A percentile compares a stretch with the other conserved stretches of the same genome.
Conservation (phyloP, 1,140 invertebrate species). For the Reticulitermes speratus region DNA sequence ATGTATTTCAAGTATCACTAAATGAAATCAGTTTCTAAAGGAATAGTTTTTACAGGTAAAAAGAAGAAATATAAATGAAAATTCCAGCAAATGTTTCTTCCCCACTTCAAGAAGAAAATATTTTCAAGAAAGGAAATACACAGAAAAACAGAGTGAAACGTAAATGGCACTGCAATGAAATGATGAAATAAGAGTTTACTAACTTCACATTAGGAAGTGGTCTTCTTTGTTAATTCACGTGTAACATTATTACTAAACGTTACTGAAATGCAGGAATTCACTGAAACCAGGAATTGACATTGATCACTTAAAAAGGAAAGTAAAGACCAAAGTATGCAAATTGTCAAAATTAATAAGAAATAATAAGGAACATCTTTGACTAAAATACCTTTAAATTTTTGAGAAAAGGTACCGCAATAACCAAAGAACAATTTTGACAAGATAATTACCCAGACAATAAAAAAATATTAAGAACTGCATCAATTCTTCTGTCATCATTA, state of each 20-base stretch:
- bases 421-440: background rate
- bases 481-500: background rate
- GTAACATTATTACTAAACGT: background rate
- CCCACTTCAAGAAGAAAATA: background rate
- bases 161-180: slow-evolving; percentile 1
- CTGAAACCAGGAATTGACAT: background rate
- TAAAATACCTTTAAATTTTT: background rate
- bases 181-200: background rate
- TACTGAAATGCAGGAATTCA: background rate
- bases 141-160: slow-evolving; percentile 16
- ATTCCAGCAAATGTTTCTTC: background rate
- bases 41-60: background rate
- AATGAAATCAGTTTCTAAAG: background rate
- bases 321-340: background rate
- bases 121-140: background rate
- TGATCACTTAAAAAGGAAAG: background rate
- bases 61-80: slow-evolving; percentile 16
- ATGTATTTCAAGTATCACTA: slow-evolving; percentile 17
- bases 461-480: background rate
- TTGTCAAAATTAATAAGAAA: background rate
- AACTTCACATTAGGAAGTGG: slow-evolving; percentile 5
- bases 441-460: background rate
- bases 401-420: background rate
- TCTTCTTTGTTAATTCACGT: background rate
- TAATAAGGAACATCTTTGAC: background rate